Base-by-base conservation (phyloP, 2,797 vertebrate species). In the Babyrousa celebensis region DNA sequence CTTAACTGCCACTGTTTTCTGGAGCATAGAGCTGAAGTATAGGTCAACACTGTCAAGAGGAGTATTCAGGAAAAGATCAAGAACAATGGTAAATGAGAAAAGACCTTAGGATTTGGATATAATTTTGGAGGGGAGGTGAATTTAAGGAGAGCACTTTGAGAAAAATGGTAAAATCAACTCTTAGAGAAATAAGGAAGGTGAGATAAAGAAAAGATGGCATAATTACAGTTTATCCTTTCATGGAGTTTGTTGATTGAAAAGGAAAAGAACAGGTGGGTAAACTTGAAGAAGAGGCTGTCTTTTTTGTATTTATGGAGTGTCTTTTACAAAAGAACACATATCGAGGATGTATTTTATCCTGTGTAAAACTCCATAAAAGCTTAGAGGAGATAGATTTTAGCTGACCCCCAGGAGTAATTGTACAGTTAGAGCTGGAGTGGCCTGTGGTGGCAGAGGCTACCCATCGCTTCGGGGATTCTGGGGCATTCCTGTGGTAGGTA, bases 141-240 rank as follows among this genome's bases (percentile, higher is more conserved):
- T 86, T 83, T 54, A 60, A 79, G 29, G 29, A 84, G 6, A 52
- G 1, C 11, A 40, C 21, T 67, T 3, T 58, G 54, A 79, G 52
- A 58, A 91, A 89, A 94, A 65, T 43, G 36, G 29, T 43, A 16
- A 56, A 92, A 16, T 85, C 29, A 87, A 5, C 21, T 36, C n/a
- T 71, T 8, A 93, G 58, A 85, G 84, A 82, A 91, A 63, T 85
- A 78, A 96, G 1, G 27, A 93, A 93, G 72, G 9, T 58, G 9
- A 77, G 23, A 10, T 54, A 27, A 91, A 54, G 85, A 72, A 91
- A 88, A 82, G 12, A n/a, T 74, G 72, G 4, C 4, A 10, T 11
- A 65, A 91, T 36, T 80, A 20, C 29, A 63, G 17, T 29, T 20
- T 62, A 21, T 68, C 68, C 48, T 94, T 91, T 40, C 63, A 74